Base-by-base conservation (phyloP, 2,888 invertebrate species). In the Uloborus plumipes region DNA sequence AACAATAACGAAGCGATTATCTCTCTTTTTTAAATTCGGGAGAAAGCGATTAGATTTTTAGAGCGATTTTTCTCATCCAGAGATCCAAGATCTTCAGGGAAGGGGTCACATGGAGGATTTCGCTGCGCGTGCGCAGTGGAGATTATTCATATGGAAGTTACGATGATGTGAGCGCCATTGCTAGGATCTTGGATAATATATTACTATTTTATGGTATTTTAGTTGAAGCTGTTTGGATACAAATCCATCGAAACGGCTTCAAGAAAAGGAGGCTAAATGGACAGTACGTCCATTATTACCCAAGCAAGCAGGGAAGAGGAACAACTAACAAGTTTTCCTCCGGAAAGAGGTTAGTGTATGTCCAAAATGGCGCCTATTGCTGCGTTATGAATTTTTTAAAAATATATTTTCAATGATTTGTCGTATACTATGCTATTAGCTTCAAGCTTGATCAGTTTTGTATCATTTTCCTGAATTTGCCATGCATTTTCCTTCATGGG, bases 211-310 rank as follows among this genome's bases (percentile, higher is more conserved):
- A 77, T 71, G 71, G 72, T 69, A 55, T 82, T 83, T 69, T 77
- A 71, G 67, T 83, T 77, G 83, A 73, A 72, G 83, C 77, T 77
- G 83, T 83, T 83, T 77, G 83, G 83, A 83, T 77, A 76, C 62
- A 77, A 84, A 84, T 73, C 79, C 78, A 75, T 71, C 78, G 78
- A 72, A 66, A 78, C 84, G 84, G 78, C 78, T 78, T 84, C 75
- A 62, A 79, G 74, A 84, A 79, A 84, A 50, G 78, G 74, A 71
- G 74, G 70, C 84, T 84, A 92, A 93, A 96, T 96, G 97, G 97
- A 97, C 95, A 95, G 95, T 93, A 94, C 96, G 94, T 97, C 96
- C 94, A 96, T 97, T 93, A 97, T 97, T 92, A 96, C 96, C 92
- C 96, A 96, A 93, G 97, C 96, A 93, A 95, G 95, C 92, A 94